A percentile compares a stretch with the other conserved stretches of the same genome.
These are phyloP conservation scores for Syrphus vitripennis DNA, from an alignment of 2,888 invertebrate species.

Conservation along the genomic window DNA sequence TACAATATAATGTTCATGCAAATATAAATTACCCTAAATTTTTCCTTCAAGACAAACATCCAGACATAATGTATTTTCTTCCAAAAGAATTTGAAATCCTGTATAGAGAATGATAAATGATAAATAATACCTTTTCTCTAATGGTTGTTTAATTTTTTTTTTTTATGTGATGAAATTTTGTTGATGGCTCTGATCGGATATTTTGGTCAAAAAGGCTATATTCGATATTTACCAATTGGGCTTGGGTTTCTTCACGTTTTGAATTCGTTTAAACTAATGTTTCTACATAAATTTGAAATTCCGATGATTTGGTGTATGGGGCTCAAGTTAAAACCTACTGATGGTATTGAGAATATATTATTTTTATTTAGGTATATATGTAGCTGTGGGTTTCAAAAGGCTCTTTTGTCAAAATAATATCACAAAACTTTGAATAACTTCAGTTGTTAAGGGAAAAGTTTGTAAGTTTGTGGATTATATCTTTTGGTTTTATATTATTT, in stretches of 20 bases:
- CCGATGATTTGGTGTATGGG: neutral
- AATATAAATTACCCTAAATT: neutral
- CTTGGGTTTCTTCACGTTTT: neutral
- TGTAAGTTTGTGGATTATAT: too few relatives aligned
- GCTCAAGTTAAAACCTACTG: neutral
- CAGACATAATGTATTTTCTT: neutral
- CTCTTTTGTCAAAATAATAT: neutral
- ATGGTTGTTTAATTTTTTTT: neutral
- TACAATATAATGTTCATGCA: conserved; percentile 13
- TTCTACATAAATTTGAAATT: neutral
- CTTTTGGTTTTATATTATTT: too few relatives aligned
- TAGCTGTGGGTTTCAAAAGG: neutral
- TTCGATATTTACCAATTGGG: neutral
- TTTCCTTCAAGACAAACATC: neutral
- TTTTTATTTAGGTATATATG: neutral
- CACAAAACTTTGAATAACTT: neutral
- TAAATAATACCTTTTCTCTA: conserved; percentile 1
- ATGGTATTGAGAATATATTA: neutral
- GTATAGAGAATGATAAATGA: neutral
- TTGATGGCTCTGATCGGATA: neutral
- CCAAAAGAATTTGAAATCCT: neutral
- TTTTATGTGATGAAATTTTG: neutral
- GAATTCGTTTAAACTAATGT: neutral
- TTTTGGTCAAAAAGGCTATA: neutral
- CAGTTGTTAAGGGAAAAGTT: too few relatives aligned